Base-by-base conservation (phyloP, 2,888 invertebrate genomes). In the Oeneis ivallda region DNA sequence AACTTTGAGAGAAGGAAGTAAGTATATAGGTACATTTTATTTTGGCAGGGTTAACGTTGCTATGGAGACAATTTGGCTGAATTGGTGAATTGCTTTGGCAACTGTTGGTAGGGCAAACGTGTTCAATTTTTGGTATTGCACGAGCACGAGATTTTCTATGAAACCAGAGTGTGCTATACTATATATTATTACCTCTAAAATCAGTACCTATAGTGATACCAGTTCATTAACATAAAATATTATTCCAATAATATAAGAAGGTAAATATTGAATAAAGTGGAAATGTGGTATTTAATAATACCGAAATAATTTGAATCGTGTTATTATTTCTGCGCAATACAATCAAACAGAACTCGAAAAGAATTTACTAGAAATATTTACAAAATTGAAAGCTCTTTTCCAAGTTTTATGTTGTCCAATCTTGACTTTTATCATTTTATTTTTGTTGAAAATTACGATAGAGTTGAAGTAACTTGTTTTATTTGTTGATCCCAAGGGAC, bases 21-120 rank as follows among this genome's bases (percentile, higher is more conserved):
- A 8, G 7, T 19, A 41, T 17, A 37, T 39, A 37, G 37, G 7
- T 19, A 41, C 17, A 37, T 39, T 37, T 17, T 54, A 39, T 19
- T 26, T 26, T 26, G 26, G 26, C 1, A 26, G 17, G 19, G 19
- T 56, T 56, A 41, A 54, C 39, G 56, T 56, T 56, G 56, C 54
- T 39, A 39, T 13, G 45, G 45, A 58, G 17, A 34, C 9, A 34
- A 34, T 47, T 58, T 32, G 34, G 58, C 47, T 17, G 32, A 17
- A 6, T 50, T 32, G 11, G 13, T 37, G 49, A 60, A 37, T 49
- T 19, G 49, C 49, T 49, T 11, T 39, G 49, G 59, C 59, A 60
- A 60, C 59, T 39, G 59, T 60, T 49, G 59, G 49, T 60, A 60
- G 13, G 49, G n/a, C 15, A 60, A 41, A 54, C 56, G 34, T 45